Conservation (phyloP, 2,113 vertebrate species). For the Mola mola region DNA sequence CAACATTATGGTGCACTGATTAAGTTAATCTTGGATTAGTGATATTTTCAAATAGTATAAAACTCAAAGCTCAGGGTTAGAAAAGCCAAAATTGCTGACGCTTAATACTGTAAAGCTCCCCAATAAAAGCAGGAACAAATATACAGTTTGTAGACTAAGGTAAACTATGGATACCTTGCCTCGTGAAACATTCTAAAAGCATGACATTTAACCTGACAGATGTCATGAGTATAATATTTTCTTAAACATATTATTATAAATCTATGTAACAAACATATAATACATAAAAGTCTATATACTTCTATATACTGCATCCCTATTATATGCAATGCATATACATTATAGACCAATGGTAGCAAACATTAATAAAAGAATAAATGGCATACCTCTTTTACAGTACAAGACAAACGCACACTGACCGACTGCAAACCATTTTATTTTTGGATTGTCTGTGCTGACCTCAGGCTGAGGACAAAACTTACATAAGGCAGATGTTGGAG, state of each 20-base stretch:
- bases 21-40: slow-evolving; percentile 47
- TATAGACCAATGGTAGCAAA: background rate
- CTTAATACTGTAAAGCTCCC: background rate
- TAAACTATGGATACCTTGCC: slow-evolving; percentile 4
- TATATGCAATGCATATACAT: background rate
- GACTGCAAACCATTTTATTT: slow-evolving; percentile 30
- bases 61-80: slow-evolving; percentile 30
- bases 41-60: slow-evolving; percentile 8
- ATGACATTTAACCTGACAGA: background rate
- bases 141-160: background rate
- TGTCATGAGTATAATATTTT: too few relatives aligned
- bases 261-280: background rate
- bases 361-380: background rate
- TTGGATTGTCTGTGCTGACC: slow-evolving; percentile 21
- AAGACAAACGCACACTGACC: slow-evolving; percentile 4
- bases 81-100: slow-evolving; percentile 27
- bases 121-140: background rate
- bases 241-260: too few relatives aligned
- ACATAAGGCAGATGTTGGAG: slow-evolving; percentile 31
- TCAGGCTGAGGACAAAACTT: slow-evolving; percentile 23
- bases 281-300: too few relatives aligned
- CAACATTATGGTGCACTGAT: too few relatives aligned
- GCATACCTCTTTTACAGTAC: background rate
- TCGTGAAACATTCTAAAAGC: background rate
- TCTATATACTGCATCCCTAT: background rate